Evolutionary conservation across 2,797 vertebrate species (phyloP), one percentile per base, ranked within the genome.

Genomic region (Manis pentadactyla): DNA sequence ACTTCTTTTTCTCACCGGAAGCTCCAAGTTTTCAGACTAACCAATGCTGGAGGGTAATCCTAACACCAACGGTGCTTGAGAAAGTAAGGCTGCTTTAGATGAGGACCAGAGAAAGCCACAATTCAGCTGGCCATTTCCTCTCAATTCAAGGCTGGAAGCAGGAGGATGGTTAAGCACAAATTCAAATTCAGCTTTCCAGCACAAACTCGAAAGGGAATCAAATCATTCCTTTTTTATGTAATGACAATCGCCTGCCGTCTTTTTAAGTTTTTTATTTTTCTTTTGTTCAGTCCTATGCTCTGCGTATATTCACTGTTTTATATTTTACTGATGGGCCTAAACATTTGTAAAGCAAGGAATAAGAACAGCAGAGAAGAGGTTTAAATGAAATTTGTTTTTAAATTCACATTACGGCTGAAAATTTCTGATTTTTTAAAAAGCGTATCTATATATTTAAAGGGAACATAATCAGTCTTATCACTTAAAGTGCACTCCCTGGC

Each of bases 231-330:
- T 86, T 74, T 63, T 42, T n/a, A 92, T 55, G 27, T 25, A 86
- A 71, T 39, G 74, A 42, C 46, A 17, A 29, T 78, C 29, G 29
- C 59, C 87, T 90, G 81, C 18, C 55, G 66, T 55, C 55, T 31
- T 37, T 46, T 12, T 85, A 37, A 59, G 27, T 79, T 71, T 64
- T 63, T 19, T 0, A 12, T 51, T 27, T 51, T 49, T 68, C 46
- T 37, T 74, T 53, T 68, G 51, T 31, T 63, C 71, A 49, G 3
- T 34, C 5, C 69, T 73, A 49, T 81, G 51, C 21, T 77, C 66
- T 83, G 37, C 29, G 77, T 42, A 53, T 87, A 81, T 89, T 31
- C n/a, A 14, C n/a, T 68, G 61, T 59, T 94, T 94, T 94, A 27
- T 69, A 53, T 94, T n/a, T 94, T 93, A 85, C 39, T 49, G 61